A percentile compares a stretch with the other conserved stretches of the same genome.
phyloP scores from a whole-genome alignment of 2,888 invertebrate species.

The Folsomia candida region DNA sequence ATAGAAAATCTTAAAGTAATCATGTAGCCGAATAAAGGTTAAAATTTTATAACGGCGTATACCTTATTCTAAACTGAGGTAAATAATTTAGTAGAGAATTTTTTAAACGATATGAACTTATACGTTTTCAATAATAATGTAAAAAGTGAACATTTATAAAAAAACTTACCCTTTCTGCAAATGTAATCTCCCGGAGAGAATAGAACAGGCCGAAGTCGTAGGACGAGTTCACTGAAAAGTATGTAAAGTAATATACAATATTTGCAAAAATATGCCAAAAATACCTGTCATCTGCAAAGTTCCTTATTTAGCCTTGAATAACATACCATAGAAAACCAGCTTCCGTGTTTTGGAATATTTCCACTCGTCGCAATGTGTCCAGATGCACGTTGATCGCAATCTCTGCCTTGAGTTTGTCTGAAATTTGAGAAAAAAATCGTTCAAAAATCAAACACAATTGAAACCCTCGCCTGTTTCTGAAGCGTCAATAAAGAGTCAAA shows the following conservation, averaged over 20 bases:
- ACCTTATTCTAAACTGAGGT: too few relatives aligned
- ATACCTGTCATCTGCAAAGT: too few relatives aligned
- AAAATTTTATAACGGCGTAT: neutral
- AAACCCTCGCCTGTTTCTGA: neutral
- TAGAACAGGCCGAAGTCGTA: slow-evolving; percentile 88
- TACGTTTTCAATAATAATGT: too few relatives aligned
- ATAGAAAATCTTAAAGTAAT: too few relatives aligned
- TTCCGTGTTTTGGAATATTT: slow-evolving; percentile 99
- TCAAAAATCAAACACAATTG: too few relatives aligned
- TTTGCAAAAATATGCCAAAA: too few relatives aligned
- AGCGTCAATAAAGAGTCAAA: neutral
- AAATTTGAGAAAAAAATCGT: slow-evolving; percentile 2
- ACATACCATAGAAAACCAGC: slow-evolving; percentile 97
- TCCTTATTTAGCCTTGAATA: too few relatives aligned
- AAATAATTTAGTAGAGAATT: too few relatives aligned
- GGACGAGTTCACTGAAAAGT: slow-evolving; percentile 93
- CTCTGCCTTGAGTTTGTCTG: slow-evolving; percentile 95
- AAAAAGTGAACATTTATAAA: too few relatives aligned
- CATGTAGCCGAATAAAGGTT: too few relatives aligned
- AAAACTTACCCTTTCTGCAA: slow-evolving; percentile 96
- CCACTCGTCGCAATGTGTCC: slow-evolving; percentile 94
- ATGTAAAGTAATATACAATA: too few relatives aligned
- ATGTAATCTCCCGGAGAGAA: slow-evolving; percentile 99
- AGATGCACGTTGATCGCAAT: slow-evolving; percentile 98
- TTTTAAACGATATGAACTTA: too few relatives aligned